These are phyloP conservation scores for Heteromyza rotundicornis DNA, from an alignment of 2,888 invertebrate species.

Conservation along the genomic window DNA sequence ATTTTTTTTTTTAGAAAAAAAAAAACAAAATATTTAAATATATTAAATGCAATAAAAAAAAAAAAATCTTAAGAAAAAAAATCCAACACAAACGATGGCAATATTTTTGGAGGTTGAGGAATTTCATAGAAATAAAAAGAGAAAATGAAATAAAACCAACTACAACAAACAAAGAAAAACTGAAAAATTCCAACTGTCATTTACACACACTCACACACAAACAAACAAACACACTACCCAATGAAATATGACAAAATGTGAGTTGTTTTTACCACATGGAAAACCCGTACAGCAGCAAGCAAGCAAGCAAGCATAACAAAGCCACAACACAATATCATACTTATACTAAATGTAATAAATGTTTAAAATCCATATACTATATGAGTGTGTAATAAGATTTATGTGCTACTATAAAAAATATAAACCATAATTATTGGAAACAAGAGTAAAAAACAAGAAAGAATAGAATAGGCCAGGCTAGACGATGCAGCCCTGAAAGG, in stretches of 20 bases:
- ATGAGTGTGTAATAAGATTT: constrained; percentile 22
- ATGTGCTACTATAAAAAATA: constrained; percentile 28
- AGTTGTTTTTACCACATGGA: not conserved
- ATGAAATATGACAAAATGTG: not conserved
- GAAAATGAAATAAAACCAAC: no score
- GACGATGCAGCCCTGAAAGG: no score
- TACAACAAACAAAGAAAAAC: constrained; percentile 1
- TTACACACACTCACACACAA: not conserved
- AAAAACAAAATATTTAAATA: not conserved
- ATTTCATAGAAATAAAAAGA: constrained; percentile 33
- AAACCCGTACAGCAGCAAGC: no score
- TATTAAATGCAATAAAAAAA: constrained; percentile 17
- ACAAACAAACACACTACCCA: not conserved
- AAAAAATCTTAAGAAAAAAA: constrained; percentile 21
- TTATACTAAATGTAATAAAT: constrained; percentile 30
- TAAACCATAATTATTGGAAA: constrained; percentile 9
- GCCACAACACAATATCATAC: constrained; percentile 28
- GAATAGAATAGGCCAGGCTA: no score
- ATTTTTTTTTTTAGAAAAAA: constrained; percentile 10
- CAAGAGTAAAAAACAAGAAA: constrained; percentile 21
- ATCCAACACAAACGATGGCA: constrained; percentile 43
- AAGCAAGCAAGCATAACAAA: not conserved
- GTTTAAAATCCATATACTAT: constrained; percentile 27
- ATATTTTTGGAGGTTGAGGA: constrained; percentile 52
- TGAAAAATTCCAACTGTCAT: constrained; percentile 9